Evolutionary conservation across 1,140 invertebrate genomes (phyloP), one percentile per base, ranked within the genome.

Genomic region (Bombus soroeensis): DNA sequence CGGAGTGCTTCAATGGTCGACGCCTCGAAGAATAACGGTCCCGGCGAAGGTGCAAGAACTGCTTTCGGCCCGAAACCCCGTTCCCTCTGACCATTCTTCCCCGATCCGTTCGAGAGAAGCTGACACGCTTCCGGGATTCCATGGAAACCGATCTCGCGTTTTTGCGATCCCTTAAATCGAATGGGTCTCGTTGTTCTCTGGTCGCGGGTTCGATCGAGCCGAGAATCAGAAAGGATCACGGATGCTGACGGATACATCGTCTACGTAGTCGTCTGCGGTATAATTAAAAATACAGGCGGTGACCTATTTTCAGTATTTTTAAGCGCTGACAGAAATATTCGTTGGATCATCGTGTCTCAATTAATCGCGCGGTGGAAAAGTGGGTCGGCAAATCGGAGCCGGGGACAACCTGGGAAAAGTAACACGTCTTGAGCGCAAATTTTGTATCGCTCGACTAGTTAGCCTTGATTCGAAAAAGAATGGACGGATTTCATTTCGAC

Each of bases 241-340:
- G 75, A 59, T 41, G 8, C 9, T 53, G 70, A 66, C 41, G 39
- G 25, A 74, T 34, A 47, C 62, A 74, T 88, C 88, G 84, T 88
- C 89, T 90, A 83, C 87, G 76, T 75, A n/a, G 70, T 62, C 79
- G 89, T 91, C 90, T 91, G 90, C 53, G 84, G 82, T 88, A 87
- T 86, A 92, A 92, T 93, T 92, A 91, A 91, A 92, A 90, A 93
- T 93, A 93, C 89, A 87, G 82, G 74, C 41, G 85, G 87, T 92
- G 92, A 93, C 92, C 93, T 76, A 92, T 93, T 93, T 93, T 88
- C 89, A 39, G 86, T 86, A 90, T 89, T 91, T 93, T 92, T 90
- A 90, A 92, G 88, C 87, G 73, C 66, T 87, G 86, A 88, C 87
- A 82, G 83, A 91, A 90, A 93, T 93, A 92, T 87, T 89, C 89